A percentile compares a stretch with the other conserved stretches of the same genome.
Conservation (phyloP, 2,888 invertebrate species). For the Melipona bicolor region DNA sequence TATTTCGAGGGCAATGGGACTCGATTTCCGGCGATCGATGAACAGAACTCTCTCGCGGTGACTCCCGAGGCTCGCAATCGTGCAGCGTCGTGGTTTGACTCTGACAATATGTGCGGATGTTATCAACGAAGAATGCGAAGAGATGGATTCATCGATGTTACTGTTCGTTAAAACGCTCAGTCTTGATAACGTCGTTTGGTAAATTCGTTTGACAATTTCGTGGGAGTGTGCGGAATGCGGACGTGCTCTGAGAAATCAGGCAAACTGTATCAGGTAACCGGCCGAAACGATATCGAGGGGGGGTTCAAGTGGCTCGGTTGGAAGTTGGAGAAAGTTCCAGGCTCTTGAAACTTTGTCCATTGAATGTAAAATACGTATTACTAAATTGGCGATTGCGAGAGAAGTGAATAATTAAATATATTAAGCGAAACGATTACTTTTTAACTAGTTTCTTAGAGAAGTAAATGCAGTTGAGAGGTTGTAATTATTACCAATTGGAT, state of each 20-base stretch:
- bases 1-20: slow-evolving; percentile 27
- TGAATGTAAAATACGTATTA: background rate
- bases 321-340: background rate
- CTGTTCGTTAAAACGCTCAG: background rate
- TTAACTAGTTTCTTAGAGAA: background rate
- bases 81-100: background rate
- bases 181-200: background rate
- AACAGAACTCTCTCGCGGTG: background rate
- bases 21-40: slow-evolving; percentile 12
- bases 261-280: background rate
- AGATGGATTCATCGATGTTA: background rate
- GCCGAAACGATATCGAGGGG: background rate
- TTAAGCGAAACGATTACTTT: background rate
- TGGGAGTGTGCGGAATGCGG: background rate
- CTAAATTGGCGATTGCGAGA: background rate
- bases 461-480: no score
- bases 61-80: background rate
- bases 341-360: background rate
- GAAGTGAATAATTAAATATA: background rate
- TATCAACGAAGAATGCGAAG: background rate
- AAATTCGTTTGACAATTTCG: background rate
- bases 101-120: background rate
- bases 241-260: background rate
- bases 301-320: background rate
- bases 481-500: background rate